Conservation (phyloP, 2,888 invertebrate species). For the Apotomis betuletana region DNA sequence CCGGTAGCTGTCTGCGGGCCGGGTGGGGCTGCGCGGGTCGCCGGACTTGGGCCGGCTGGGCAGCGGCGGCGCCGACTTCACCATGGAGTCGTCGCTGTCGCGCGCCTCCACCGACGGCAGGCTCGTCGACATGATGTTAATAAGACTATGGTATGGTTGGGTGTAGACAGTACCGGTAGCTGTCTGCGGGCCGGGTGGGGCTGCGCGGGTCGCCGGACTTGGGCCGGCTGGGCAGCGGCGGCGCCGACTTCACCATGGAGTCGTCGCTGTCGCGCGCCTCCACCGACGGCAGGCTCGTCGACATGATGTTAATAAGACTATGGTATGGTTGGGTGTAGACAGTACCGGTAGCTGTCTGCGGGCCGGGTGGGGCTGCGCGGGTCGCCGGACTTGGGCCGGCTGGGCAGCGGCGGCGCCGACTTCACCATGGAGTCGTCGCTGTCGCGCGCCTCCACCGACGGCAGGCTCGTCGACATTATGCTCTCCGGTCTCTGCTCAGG, state of each 20-base stretch:
- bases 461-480: conserved; percentile 71
- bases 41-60: conserved; percentile 72
- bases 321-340: neutral
- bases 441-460: conserved; percentile 45
- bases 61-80: conserved; percentile 72
- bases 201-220: conserved; percentile 75
- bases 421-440: conserved; percentile 66
- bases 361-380: conserved; percentile 71
- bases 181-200: conserved; percentile 65
- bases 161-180: conserved; percentile 53
- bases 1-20: conserved; percentile 64
- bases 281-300: conserved; percentile 55
- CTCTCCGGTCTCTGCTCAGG: conserved; percentile 55
- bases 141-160: too few species aligned
- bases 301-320: too few species aligned
- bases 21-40: conserved; percentile 73
- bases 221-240: conserved; percentile 70
- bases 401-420: conserved; percentile 73
- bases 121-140: too few species aligned
- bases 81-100: conserved; percentile 62
- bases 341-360: conserved; percentile 61
- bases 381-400: conserved; percentile 72
- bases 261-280: conserved; percentile 53
- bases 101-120: conserved; percentile 51
- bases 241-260: conserved; percentile 71